Conservation (phyloP, 2,888 invertebrate species). For the Heliconius sara region DNA sequence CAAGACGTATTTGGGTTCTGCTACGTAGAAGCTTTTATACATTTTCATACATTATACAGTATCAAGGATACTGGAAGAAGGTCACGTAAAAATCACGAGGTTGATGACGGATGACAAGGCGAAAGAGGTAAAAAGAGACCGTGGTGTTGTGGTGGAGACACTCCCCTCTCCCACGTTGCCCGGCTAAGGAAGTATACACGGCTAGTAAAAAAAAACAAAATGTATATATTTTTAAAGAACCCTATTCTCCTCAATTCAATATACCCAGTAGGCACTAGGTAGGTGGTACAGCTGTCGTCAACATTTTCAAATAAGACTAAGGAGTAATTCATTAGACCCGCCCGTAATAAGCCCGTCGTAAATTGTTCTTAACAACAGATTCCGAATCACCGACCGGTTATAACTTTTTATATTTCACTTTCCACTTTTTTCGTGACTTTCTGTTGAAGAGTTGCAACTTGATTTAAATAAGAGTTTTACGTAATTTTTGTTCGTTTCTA, state of each 20-base stretch:
- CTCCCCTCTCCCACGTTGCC: too few relatives aligned
- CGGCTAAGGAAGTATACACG: too few relatives aligned
- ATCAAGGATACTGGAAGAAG: too few relatives aligned
- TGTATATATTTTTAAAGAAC: neutral
- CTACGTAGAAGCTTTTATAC: too few relatives aligned
- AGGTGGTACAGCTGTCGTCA: neutral
- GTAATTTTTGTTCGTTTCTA: too few relatives aligned
- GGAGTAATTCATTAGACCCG: slow-evolving; percentile 47
- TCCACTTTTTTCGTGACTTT: slow-evolving; percentile 70
- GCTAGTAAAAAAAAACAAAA: too few relatives aligned
- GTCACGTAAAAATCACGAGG: too few relatives aligned
- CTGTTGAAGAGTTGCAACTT: slow-evolving; percentile 50
- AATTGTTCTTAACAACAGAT: slow-evolving; percentile 72
- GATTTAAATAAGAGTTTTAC: neutral
- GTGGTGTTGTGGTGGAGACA: too few relatives aligned
- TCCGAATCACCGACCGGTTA: slow-evolving; percentile 68
- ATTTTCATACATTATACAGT: too few relatives aligned
- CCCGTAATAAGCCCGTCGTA: slow-evolving; percentile 71
- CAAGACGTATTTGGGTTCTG: too few relatives aligned
- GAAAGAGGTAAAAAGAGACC: too few relatives aligned
- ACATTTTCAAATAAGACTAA: slow-evolving; percentile 32
- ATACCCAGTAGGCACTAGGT: neutral
- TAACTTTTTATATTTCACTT: slow-evolving; percentile 79
- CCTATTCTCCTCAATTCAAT: neutral
- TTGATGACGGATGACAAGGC: too few relatives aligned